Base-by-base conservation (phyloP, 2,113 vertebrate species). In the Bubo blakistoni region DNA sequence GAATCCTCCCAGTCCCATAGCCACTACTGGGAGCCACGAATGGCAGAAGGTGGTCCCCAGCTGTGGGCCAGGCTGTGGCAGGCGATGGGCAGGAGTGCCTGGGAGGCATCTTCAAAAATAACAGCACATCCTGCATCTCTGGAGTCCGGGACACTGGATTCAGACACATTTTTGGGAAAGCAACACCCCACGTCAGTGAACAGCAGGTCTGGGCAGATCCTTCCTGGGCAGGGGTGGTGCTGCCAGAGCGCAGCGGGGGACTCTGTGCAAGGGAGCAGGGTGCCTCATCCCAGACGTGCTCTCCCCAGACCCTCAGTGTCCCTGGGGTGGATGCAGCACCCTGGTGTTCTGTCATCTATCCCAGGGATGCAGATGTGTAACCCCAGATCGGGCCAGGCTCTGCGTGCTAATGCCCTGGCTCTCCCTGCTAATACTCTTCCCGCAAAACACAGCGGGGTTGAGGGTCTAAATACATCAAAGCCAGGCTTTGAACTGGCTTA, bases 171-270 rank as follows among this genome's bases (percentile, higher is more conserved):
- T 58, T 58, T 15, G 6, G 52, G 16, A 72, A 83, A 65, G 34
- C 38, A 71, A 47, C 13, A n/a, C 40, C 27, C 71, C n/a, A 57
- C 27, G 29, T 30, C 5, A 0, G 22, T 30, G 26, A 57, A 34
- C 0, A 2, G 63, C 36, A 63, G 70, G 63, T 47, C 18, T 82
- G 49, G 55, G 54, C 69, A 81, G 34, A 11, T 11, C 51, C 44
- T 46, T 91, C 38, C 27, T 17, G 13, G 25, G 38, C 32, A 67
- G 44, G 8, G 11, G 10, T 47, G 47, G 30, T 55, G 69, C 40
- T 74, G 38, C 65, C 3, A 2, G 27, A 59, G 19, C 1, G 0
- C 2, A 5, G 38, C 2, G 0, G 21, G 27, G 24, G 14, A 24
- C 8, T 62, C 40, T 57, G 77, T 57, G 49, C 16, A 55, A 70